These are phyloP conservation scores for Podilymbus podiceps DNA, from an alignment of 2,113 vertebrate species.

Conservation along the genomic window DNA sequence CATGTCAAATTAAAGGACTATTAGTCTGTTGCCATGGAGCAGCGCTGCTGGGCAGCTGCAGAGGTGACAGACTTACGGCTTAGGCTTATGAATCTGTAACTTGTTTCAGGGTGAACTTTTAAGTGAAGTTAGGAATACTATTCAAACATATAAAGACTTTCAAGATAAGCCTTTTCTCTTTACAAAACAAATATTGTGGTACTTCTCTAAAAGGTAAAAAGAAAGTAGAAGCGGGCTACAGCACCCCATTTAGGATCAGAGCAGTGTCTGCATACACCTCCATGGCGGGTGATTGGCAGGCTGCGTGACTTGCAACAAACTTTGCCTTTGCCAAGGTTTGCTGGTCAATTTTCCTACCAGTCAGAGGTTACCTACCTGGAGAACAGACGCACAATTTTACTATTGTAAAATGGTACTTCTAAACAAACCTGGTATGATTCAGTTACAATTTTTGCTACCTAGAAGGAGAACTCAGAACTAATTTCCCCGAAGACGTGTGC, in stretches of 20 bases:
- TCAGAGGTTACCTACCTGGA: neutral
- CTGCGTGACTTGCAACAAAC: fast-evolving
- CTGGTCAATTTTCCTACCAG: neutral
- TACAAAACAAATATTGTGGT: neutral
- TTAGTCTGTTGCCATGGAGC: too few species aligned
- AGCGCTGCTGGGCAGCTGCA: neutral
- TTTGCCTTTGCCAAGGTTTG: neutral
- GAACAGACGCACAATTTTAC: neutral
- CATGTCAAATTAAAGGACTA: neutral
- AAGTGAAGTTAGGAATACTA: neutral
- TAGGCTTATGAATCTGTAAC: neutral
- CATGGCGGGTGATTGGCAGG: neutral
- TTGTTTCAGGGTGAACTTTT: neutral
- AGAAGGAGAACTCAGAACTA: neutral
- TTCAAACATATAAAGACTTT: neutral
- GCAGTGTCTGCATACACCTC: neutral
- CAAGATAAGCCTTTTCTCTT: neutral
- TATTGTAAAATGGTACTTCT: neutral
- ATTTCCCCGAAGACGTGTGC: neutral
- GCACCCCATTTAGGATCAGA: neutral
- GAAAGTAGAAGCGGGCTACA: neutral
- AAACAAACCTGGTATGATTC: neutral
- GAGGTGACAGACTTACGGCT: neutral
- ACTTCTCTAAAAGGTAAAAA: neutral
- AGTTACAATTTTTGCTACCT: neutral